Base-by-base conservation (phyloP, 2,797 vertebrate species). In the Xenentodon cancila region DNA sequence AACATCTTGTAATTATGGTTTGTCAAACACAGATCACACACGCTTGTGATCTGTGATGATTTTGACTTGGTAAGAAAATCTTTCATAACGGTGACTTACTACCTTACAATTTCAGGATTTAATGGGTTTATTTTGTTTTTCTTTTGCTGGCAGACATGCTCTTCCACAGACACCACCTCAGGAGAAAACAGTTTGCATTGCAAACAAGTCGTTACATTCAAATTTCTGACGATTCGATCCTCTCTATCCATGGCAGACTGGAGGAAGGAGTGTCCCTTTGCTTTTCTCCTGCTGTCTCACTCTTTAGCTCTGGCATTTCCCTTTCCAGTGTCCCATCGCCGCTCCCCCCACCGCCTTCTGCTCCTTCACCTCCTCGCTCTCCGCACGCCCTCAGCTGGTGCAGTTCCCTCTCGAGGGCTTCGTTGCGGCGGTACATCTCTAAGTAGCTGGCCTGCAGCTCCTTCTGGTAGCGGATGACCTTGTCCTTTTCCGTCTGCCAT, bases 401-500 rank as follows among this genome's bases (percentile, higher is more conserved):
- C 74, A 98, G 83, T 84, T 98, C 95, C 73, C 91, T 93, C 80
- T 99, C 96, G 71, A 99, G 89, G 0, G 63, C 92, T 77, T 97
- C 95, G 55, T 95, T 99, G 81, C 93, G 95, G 84, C 94, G 95
- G 81, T 95, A 96, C 96, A 98, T 98, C 73, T 99, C 96, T 86
- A 99, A 88, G 89, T 99, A 99, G 90, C 96, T 95, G 79, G 95
- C 94, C 91, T 99, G 98, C 88, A 99, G 96, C 92, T 97, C 96
- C 65, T 95, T 95, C 94, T 99, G 98, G 90, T 99, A 99, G 79
- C 95, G 94, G 87, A 99, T 93, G 84, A 99, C 98, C 80, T 98
- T 97, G 77, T 99, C 95, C 89, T 99, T 99, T 82, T 99, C 97
- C 13, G 93, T 93, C 91, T 97, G 97, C 98, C 98, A 99, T 3